Evolutionary conservation across 2,797 vertebrate species (phyloP), one percentile per base, ranked within the genome.

Genomic region (Phylloscopus collybita): DNA sequence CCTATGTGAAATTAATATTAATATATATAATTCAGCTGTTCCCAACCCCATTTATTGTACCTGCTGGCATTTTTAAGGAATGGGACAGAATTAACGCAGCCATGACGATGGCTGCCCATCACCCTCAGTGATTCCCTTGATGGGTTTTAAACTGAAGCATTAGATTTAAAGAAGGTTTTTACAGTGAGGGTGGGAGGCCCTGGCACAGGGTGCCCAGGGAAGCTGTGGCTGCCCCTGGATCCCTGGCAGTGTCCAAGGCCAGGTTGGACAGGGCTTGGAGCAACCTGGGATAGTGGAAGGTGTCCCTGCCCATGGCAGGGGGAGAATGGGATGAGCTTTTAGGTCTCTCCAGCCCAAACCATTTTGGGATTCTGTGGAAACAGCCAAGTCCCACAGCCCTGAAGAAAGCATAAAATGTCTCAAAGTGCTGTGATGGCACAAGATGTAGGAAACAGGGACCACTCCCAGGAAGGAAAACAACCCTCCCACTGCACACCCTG

Each of bases 261-360:
- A 42, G 34, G 21, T 0, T 54, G 75, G 60, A 40, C 0, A 0
- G 69, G 45, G n/a, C n/a, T 51, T 21, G 78, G 40, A 67, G 47
- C 47, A 40, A 0, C 17, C 47, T 54, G 61, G 61, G 54, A 1
- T 0, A 5, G 34, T 22, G 25, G 40, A 2, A 67, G 11, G 8
- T 60, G 66, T 50, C 36, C 27, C 59, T 50, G 59, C 14, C 38
- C 18, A 8, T 15, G 29, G 54, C n/a, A 30, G 4, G 4, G 15
- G 9, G 10, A 16, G 15, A 4, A 27, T 7, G 12, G 22, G 30
- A 16, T 54, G 47, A 42, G 13, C 18, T 61, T 27, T 42, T 36
- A 69, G 16, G 30, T 56, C 36, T 34, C 16, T 81, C 26, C 70
- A 51, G 13, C 40, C 47, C 78, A 62, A 75, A 32, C 3, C 34